phyloP scores from a whole-genome alignment of 2,113 vertebrate genomes.

The Archilochus colubris region DNA sequence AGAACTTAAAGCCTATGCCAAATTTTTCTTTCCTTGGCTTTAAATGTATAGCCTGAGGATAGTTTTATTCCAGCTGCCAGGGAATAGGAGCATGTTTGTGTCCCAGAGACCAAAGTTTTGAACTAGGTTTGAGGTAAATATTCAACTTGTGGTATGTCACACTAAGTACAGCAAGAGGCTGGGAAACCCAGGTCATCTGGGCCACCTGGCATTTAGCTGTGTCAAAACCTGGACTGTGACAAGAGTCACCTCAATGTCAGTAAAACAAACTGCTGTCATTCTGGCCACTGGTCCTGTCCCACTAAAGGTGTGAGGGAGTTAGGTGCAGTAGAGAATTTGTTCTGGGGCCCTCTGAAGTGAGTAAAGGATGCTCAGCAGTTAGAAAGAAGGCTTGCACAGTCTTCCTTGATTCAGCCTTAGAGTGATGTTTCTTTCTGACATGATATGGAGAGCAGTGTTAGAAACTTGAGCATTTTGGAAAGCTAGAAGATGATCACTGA shows the following conservation, averaged over 20 bases:
- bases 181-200: not conserved
- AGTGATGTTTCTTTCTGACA: not conserved
- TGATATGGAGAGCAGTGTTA: not conserved
- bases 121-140: not conserved
- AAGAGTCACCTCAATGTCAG: not conserved
- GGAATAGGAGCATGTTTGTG: not conserved
- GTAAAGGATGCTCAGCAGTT: not conserved
- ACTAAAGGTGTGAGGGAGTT: not conserved
- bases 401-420: not conserved
- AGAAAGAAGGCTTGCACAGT: not conserved
- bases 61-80: not conserved
- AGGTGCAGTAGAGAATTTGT: not conserved
- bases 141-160: accelerated
- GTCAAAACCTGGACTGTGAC: not conserved
- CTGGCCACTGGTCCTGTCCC: not conserved
- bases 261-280: not conserved
- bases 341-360: not conserved
- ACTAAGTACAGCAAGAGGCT: not conserved
- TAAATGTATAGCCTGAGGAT: conserved; percentile 15
- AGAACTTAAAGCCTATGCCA: not conserved
- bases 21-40: conserved; percentile 16
- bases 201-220: not conserved
- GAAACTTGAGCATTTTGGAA: not conserved
- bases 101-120: not conserved
- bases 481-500: not conserved